phyloP scores from a whole-genome alignment of 2,113 vertebrate species.

The Odontophorus gujanensis region DNA sequence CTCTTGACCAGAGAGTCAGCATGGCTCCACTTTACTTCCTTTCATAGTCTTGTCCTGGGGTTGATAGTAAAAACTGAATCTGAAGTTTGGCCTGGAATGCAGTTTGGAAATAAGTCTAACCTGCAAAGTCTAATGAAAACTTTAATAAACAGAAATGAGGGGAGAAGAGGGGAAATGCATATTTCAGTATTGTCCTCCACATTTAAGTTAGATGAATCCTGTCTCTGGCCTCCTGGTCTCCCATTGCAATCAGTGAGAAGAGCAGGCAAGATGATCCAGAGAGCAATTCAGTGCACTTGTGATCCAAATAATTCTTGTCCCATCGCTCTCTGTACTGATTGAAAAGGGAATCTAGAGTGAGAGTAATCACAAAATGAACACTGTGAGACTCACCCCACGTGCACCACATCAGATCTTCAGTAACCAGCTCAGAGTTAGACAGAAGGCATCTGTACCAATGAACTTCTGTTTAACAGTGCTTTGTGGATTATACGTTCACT shows the following conservation, averaged over 20 bases:
- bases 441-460: neutral
- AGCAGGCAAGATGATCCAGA: neutral
- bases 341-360: neutral
- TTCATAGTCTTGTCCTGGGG: neutral
- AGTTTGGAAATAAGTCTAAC: neutral
- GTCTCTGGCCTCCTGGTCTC: neutral
- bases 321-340: neutral
- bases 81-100: neutral
- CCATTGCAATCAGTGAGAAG: neutral
- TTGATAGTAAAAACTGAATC: neutral
- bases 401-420: fast-evolving
- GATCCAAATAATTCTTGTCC: neutral
- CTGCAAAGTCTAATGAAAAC: neutral
- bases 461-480: neutral
- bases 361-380: neutral
- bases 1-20: neutral
- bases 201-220: neutral
- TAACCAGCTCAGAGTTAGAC: neutral
- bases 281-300: neutral
- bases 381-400: neutral
- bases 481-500: neutral
- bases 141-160: neutral
- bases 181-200: neutral
- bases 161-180: neutral
- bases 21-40: neutral